Base-by-base conservation (phyloP, 2,888 invertebrate genomes). In the Argyresthia goedartella region DNA sequence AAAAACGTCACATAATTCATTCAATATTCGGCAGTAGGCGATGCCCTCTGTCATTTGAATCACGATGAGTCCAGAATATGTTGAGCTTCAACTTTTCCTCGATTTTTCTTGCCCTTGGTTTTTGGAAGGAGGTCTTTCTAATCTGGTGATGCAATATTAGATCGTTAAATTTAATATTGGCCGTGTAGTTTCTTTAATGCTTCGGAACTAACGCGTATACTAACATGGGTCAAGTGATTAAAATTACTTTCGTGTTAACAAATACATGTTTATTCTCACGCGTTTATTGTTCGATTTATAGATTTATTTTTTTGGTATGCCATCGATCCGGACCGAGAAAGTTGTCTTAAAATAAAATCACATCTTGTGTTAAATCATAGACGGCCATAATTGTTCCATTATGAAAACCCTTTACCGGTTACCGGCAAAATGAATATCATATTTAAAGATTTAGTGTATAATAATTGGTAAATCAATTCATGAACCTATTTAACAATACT, bases 161-260 rank as follows among this genome's bases (percentile, higher is more conserved):
- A 81, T 82, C 81, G 82, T 84, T 82, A 81, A 81, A 78, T 82
- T 81, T 86, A 81, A 84, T 85, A 86, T 82, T 84, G 76, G 75
- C 75, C 63, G 62, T 67, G 71, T 76, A 70, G 73, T 81, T 81
- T 81, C 75, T 81, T 80, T 80, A 82, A 84, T 84, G 76, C 81
- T 71, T 77, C 70, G 78, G 74, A 74, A 73, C 73, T 77, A 76
- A 78, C 77, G 70, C 76, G 70, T 73, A 72, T 71, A 71, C 73
- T 75, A 75, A 77, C 76, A 71, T 67, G 66, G 73, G 70, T 72
- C 73, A 68, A 72, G 70, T 78, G 76, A 76, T 78, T 77, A 73
- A 61, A 59, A 66, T 66, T 73, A 15, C 71, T 49, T 73, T 77
- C 74, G 71, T 64, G 68, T 65, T 64, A 71, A 73, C 74, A 71